These are phyloP conservation scores for Orchesellides sinensis DNA, from an alignment of 2,888 invertebrate genomes.

Conservation along the genomic window DNA sequence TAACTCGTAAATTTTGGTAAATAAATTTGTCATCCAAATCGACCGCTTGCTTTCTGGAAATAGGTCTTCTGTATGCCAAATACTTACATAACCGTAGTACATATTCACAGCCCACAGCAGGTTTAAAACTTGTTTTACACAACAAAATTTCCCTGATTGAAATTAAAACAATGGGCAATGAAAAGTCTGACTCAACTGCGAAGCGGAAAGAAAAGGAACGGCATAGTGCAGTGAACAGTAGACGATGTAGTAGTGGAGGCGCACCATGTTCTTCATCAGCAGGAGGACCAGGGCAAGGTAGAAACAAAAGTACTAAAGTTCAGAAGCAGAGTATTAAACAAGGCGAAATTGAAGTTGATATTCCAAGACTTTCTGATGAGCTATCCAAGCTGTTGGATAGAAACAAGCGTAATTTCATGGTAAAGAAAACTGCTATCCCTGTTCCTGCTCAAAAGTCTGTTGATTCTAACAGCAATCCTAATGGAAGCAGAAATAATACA, in stretches of 20 bases:
- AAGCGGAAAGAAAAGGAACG: constrained; percentile 19
- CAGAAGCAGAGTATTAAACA: background rate
- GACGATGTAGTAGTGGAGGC: background rate
- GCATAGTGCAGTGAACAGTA: background rate
- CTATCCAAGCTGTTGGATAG: background rate
- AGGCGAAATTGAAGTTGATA: background rate
- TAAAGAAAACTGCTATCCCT: no score
- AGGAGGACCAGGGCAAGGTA: background rate
- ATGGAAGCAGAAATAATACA: background rate
- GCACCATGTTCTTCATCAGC: no score
- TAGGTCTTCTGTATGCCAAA: no score
- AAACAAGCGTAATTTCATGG: background rate
- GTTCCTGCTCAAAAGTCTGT: background rate
- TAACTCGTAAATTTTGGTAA: no score
- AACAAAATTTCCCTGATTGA: no score
- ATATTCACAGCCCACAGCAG: no score
- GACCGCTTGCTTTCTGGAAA: no score
- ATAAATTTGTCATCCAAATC: no score
- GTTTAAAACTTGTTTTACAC: no score
- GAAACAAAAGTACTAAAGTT: background rate
- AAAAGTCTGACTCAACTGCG: background rate
- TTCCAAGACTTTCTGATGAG: constrained; percentile 1
- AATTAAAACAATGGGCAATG: no score
- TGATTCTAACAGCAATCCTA: background rate
- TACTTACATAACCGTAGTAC: no score